Percentiles rank a stretch among this genome's conserved stretches.
These are phyloP conservation scores for Drosophila mayaguana DNA, from an alignment of 2,888 invertebrate species.

Conservation along the genomic window DNA sequence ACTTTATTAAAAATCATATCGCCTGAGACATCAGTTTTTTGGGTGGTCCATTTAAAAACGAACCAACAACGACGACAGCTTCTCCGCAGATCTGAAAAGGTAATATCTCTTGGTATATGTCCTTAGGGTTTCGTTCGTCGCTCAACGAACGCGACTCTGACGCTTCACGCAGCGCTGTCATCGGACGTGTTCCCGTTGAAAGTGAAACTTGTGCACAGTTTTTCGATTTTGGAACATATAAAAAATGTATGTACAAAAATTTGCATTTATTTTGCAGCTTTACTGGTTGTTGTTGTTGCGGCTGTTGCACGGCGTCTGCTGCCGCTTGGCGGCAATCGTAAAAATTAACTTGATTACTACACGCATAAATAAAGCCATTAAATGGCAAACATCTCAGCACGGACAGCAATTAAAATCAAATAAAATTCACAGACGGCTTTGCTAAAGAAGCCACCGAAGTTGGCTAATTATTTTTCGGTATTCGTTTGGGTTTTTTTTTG, in stretches of 20 bases:
- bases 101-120: constrained; percentile 31
- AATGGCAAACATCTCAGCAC: constrained; percentile 63
- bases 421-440: constrained; percentile 61
- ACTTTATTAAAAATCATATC: constrained; percentile 71
- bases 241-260: constrained; percentile 48
- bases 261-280: constrained; percentile 71
- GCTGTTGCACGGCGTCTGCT: constrained; percentile 35
- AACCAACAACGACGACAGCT: constrained; percentile 13
- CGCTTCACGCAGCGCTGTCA: constrained; percentile 55
- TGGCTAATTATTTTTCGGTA: constrained; percentile 18
- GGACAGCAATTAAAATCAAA: constrained; percentile 75
- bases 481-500: background rate
- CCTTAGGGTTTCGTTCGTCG: constrained; percentile 54
- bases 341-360: constrained; percentile 79
- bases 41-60: constrained; percentile 42
- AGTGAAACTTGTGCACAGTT: constrained; percentile 66
- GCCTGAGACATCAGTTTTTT: constrained; percentile 14
- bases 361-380: constrained; percentile 79
- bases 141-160: constrained; percentile 15
- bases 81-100: background rate
- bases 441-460: constrained; percentile 27
- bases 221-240: constrained; percentile 52
- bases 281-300: constrained; percentile 35
- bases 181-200: constrained; percentile 63
- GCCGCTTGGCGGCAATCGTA: constrained; percentile 69